Conservation (phyloP, 2,888 invertebrate species). For the Dryocosmus kuriphilus region DNA sequence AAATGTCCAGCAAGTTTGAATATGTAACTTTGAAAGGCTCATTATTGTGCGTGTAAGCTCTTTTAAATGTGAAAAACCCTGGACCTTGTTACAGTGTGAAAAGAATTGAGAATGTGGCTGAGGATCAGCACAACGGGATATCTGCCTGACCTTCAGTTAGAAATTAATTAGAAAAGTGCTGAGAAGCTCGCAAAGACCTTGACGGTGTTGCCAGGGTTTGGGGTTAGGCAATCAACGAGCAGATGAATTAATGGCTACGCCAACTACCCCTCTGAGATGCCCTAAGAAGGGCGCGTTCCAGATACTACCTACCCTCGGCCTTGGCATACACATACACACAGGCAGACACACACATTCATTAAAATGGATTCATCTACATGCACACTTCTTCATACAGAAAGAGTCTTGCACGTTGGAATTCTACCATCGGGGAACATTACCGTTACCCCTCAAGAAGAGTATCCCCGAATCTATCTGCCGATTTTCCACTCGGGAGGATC, state of each 20-base stretch:
- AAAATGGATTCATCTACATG: not conserved
- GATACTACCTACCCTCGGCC: constrained; percentile 57
- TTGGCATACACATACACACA: constrained; percentile 31
- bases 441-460: constrained; percentile 49
- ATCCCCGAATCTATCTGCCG: constrained; percentile 60
- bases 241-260: constrained; percentile 75
- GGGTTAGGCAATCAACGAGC: constrained; percentile 71
- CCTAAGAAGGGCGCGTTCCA: constrained; percentile 53
- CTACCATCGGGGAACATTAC: constrained; percentile 46
- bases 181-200: constrained; percentile 55
- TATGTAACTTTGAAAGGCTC: too few relatives aligned
- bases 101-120: constrained; percentile 6
- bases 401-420: constrained; percentile 40
- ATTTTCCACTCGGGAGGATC: constrained; percentile 60
- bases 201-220: constrained; percentile 53
- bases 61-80: too few relatives aligned
- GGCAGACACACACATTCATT: constrained; percentile 41
- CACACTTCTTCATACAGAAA: constrained; percentile 10
- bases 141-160: constrained; percentile 66
- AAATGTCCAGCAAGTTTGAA: too few relatives aligned
- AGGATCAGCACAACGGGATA: constrained; percentile 28
- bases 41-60: too few relatives aligned
- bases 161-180: constrained; percentile 75
- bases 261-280: constrained; percentile 71
- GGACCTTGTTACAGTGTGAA: not conserved